Conservation (phyloP, 2,113 vertebrate species). For the Sinosuthora webbiana region DNA sequence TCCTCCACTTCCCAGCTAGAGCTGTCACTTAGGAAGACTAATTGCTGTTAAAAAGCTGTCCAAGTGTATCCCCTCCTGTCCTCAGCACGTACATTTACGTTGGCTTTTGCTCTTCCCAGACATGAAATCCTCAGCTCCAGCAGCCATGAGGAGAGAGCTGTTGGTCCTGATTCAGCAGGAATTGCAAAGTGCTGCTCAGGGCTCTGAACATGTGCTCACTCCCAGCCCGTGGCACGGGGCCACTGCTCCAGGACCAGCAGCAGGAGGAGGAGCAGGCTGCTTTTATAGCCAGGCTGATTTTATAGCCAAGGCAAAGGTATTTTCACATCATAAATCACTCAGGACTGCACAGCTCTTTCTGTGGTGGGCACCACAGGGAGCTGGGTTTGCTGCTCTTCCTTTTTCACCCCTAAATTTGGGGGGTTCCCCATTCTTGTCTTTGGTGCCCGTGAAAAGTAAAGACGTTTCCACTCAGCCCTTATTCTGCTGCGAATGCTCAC, state of each 20-base stretch:
- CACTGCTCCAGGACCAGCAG: neutral
- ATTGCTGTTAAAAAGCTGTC: constrained; percentile 2
- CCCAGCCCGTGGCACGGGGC: neutral
- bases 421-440: neutral
- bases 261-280: neutral
- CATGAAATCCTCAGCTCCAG: neutral
- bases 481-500: neutral
- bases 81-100: neutral
- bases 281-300: neutral
- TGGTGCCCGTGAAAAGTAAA: neutral
- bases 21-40: neutral
- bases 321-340: neutral
- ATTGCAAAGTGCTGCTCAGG: neutral
- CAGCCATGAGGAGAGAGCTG: neutral
- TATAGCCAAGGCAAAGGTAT: neutral
- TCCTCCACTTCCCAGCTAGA: neutral
- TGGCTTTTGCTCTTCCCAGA: neutral
- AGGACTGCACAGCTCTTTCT: neutral
- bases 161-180: neutral
- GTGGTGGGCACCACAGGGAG: constrained; percentile 4
- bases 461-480: neutral
- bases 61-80: neutral
- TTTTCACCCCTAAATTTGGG: neutral
- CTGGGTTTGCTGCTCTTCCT: neutral
- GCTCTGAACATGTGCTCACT: neutral